Conservation (phyloP, 1,140 invertebrate genomes). For the Nasonia vitripennis region DNA sequence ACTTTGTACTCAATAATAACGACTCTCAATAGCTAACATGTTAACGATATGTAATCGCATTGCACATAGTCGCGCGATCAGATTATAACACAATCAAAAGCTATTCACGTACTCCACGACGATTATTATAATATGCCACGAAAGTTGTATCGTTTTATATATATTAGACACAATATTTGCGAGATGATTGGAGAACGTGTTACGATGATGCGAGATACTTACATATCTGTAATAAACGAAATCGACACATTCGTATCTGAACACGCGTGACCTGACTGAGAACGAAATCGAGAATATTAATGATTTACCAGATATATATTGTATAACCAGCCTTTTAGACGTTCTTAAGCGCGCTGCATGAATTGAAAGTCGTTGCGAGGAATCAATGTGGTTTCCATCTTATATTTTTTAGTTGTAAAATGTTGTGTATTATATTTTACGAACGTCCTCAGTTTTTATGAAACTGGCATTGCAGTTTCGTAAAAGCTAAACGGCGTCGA, state of each 20-base stretch:
- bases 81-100: not conserved
- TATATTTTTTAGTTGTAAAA: slow-evolving; percentile 18
- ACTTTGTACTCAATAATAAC: not conserved
- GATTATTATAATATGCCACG: not conserved
- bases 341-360: slow-evolving; percentile 23
- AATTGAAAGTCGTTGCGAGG: slow-evolving; percentile 25
- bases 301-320: slow-evolving; percentile 1
- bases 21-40: not conserved
- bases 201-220: not conserved
- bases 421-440: slow-evolving; percentile 5
- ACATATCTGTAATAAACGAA: slow-evolving; percentile 5
- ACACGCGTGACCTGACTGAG: slow-evolving; percentile 7
- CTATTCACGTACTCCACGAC: not conserved
- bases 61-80: not conserved
- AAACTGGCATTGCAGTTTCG: slow-evolving; percentile 7
- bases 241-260: slow-evolving; percentile 1
- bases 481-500: not conserved
- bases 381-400: slow-evolving; percentile 37
- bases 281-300: slow-evolving; percentile 17
- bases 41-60: not conserved
- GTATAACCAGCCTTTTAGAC: not conserved
- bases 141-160: not conserved
- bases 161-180: not conserved
- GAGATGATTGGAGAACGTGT: not conserved
- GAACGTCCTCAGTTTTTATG: not conserved